Percentiles rank a stretch among this genome's conserved stretches.
Evolutionary conservation across 2,888 invertebrate genomes (phyloP).

Genomic region (Pristionchus fissidentatus): DNA sequence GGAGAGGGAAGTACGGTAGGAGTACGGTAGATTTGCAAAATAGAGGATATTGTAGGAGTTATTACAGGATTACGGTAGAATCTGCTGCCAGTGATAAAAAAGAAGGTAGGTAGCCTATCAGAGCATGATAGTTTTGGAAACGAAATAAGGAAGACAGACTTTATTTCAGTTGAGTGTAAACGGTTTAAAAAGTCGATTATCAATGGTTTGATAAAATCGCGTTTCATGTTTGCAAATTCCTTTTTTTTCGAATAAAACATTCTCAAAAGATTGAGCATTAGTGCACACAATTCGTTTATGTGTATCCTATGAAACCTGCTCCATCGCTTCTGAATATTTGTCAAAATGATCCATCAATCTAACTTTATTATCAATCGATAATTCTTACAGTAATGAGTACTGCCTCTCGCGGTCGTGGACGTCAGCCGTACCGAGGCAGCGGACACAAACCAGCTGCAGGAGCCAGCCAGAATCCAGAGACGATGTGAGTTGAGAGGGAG

Average conservation of each 20-base stretch:
- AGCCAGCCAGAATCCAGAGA: neutral
- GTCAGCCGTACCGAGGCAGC: constrained; percentile 55
- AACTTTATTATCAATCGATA: neutral
- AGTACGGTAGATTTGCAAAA: too few species aligned
- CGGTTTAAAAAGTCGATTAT: too few species aligned
- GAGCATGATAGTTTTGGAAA: too few species aligned
- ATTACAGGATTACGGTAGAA: too few species aligned
- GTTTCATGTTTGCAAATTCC: too few species aligned
- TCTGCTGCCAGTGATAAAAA: too few species aligned
- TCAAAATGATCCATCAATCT: neutral
- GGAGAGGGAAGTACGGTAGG: neutral
- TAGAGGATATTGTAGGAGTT: too few species aligned
- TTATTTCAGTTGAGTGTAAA: too few species aligned
- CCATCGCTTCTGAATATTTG: neutral
- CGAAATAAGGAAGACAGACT: too few species aligned
- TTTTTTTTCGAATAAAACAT: neutral
- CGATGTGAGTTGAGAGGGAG: neutral
- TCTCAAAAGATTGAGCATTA: too few species aligned
- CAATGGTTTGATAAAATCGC: too few species aligned
- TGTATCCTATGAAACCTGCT: neutral
- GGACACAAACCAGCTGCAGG: constrained; percentile 23
- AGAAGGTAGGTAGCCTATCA: too few species aligned
- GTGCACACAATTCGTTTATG: neutral
- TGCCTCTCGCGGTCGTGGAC: constrained; percentile 48
- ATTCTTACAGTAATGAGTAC: constrained; percentile 44